phyloP scores from a whole-genome alignment of 1,140 invertebrate genomes.

The Protaetia brevitarsis region DNA sequence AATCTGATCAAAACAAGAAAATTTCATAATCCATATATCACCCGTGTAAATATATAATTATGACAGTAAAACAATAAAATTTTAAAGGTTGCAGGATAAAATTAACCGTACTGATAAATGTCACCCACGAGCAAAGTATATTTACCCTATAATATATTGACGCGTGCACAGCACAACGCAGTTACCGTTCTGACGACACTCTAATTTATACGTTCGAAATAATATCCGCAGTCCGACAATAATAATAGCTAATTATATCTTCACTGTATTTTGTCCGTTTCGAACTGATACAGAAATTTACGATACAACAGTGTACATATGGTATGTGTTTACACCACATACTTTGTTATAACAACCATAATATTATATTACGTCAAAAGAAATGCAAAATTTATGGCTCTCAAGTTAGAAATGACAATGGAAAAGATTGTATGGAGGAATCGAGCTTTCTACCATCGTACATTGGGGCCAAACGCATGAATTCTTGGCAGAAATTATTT shows the following conservation, averaged over 20 bases:
- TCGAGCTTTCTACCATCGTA: too few relatives aligned
- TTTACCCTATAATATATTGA: conserved; percentile 23
- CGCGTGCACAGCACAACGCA: not conserved
- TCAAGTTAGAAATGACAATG: too few relatives aligned
- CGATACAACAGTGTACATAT: conserved; percentile 7
- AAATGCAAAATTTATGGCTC: too few relatives aligned
- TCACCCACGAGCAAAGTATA: conserved; percentile 23
- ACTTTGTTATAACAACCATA: not conserved
- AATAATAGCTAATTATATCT: conserved; percentile 19
- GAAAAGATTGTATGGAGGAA: too few relatives aligned
- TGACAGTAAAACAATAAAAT: conserved; percentile 26
- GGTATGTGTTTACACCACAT: not conserved
- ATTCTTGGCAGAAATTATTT: too few relatives aligned
- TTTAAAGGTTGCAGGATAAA: conserved; percentile 25
- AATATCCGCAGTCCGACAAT: conserved; percentile 13
- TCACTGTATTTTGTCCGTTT: not conserved
- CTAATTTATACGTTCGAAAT: conserved; percentile 18
- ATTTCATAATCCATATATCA: conserved; percentile 23
- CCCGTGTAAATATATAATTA: conserved; percentile 25
- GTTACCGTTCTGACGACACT: conserved; percentile 14
- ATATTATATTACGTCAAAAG: not conserved
- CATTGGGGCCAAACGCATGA: too few relatives aligned
- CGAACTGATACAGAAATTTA: not conserved
- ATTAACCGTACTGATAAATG: conserved; percentile 23
- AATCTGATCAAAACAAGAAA: conserved; percentile 25